Evolutionary conservation across 2,113 vertebrate genomes (phyloP), one percentile per base, ranked within the genome.

Genomic region (Scomber colias): DNA sequence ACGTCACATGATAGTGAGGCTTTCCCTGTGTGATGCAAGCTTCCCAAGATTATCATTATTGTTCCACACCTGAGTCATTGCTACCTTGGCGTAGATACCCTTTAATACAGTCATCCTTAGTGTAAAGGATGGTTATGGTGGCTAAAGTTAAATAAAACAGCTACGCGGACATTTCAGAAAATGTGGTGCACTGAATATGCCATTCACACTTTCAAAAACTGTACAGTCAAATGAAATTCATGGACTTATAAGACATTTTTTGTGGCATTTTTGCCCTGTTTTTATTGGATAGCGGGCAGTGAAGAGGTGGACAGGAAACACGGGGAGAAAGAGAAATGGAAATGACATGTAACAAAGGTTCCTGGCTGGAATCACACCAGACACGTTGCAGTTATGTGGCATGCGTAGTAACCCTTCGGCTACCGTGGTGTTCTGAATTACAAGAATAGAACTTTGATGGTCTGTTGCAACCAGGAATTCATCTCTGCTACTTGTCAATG

Each of bases 381-480:
- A 9, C 7, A 40, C 6, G 35, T 9, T 40, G 35, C 35, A 40
- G 35, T 40, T 40, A 9, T 40, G 35, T 40, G 9, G 35, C 6
- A 40, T 40, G 8, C 6, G 1, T 40, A 40, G 35, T 40, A 40
- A 40, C 35, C 35, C 35, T 40, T 40, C 9, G 35, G 35, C 35
- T 40, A 40, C 6, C 9, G 35, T 7, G 35, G 35, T 9, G 9
- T 9, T 40, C 35, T 40, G 35, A 61, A 3, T 21, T 61, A 30
- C 27, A 80, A 78, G 3, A 87, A 87, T 61, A 73, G 61, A 70
- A n/a, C 15, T 60, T 27, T 91, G 92, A 92, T 93, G 88, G 89
- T 92, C 92, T 82, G 82, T 56, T 91, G 87, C 77, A 87, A 76
- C 12, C 53, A 85, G 81, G 59, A 91, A 88, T 85, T 78, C 40